A percentile compares a stretch with the other conserved stretches of the same genome.
phyloP scores from a whole-genome alignment of 1,140 invertebrate genomes.

The Aplysia californica region DNA sequence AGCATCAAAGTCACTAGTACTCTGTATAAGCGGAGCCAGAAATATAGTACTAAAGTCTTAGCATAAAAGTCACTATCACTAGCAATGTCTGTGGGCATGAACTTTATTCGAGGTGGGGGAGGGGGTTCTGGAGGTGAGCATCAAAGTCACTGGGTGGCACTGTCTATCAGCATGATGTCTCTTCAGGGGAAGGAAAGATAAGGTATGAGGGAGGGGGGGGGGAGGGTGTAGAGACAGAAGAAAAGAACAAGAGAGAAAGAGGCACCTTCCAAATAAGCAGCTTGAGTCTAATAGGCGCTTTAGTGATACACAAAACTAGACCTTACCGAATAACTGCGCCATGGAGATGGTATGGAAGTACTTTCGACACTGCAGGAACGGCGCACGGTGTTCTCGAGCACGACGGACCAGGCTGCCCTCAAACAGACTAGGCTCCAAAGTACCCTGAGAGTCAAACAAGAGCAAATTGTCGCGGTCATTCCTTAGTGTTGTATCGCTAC shows the following conservation, averaged over 20 bases:
- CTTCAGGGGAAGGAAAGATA: neutral
- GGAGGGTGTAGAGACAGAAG: neutral
- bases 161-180: constrained; percentile 60
- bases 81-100: constrained; percentile 57
- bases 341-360: constrained; percentile 66
- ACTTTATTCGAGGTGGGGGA: too few relatives aligned
- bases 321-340: constrained; percentile 57
- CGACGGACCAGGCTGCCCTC: constrained; percentile 52
- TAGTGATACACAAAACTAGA: neutral
- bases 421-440: constrained; percentile 59
- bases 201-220: neutral
- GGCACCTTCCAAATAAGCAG: neutral
- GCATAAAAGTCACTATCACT: constrained; percentile 61
- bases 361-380: constrained; percentile 66
- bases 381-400: constrained; percentile 57
- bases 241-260: neutral
- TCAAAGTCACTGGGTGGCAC: constrained; percentile 57
- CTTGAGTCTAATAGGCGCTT: too few relatives aligned
- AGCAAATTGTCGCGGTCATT: too few relatives aligned
- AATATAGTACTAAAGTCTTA: too few relatives aligned
- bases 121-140: constrained; percentile 57
- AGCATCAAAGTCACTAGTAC: constrained; percentile 56
- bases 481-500: too few relatives aligned
- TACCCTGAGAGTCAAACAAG: constrained; percentile 46
- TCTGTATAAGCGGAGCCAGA: too few relatives aligned